Conservation (phyloP, 2,888 invertebrate species). For the Caenorhabditis imperialis region DNA sequence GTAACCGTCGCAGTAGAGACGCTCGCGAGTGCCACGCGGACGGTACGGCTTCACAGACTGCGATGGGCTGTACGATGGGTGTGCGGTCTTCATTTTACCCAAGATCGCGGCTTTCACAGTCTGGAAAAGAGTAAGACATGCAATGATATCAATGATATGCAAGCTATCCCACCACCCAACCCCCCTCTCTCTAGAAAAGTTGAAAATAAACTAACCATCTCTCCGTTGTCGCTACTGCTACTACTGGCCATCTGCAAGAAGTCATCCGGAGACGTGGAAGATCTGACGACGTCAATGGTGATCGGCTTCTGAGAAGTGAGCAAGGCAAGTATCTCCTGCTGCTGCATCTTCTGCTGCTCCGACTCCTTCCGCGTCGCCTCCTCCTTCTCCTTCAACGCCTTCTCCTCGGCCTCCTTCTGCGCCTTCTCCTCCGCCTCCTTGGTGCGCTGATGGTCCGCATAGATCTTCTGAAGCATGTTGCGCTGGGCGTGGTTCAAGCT, state of each 20-base stretch:
- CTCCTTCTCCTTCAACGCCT: not conserved
- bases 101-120: constrained; percentile 30
- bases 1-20: constrained; percentile 14
- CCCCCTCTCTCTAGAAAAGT: not conserved
- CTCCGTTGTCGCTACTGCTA: not conserved
- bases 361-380: not conserved
- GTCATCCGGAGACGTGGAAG: constrained; percentile 17
- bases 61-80: not conserved
- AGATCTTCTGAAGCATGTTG: constrained; percentile 1
- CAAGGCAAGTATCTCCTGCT: constrained; percentile 27
- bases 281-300: constrained; percentile 21
- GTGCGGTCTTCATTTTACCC: constrained; percentile 11
- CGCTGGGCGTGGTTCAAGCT: not conserved
- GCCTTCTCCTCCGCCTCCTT: not conserved
- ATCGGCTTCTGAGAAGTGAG: constrained; percentile 13
- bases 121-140: too few relatives aligned
- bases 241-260: constrained; percentile 1
- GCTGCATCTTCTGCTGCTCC: not conserved
- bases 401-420: not conserved
- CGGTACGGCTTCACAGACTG: constrained; percentile 2
- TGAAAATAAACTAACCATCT: not conserved
- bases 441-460: constrained; percentile 2
- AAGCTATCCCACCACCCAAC: too few relatives aligned
- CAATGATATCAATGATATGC: too few relatives aligned
- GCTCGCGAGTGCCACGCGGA: constrained; percentile 17